Evolutionary conservation across 2,797 vertebrate species (phyloP).

Genomic region (Sebastolobus alascanus): DNA sequence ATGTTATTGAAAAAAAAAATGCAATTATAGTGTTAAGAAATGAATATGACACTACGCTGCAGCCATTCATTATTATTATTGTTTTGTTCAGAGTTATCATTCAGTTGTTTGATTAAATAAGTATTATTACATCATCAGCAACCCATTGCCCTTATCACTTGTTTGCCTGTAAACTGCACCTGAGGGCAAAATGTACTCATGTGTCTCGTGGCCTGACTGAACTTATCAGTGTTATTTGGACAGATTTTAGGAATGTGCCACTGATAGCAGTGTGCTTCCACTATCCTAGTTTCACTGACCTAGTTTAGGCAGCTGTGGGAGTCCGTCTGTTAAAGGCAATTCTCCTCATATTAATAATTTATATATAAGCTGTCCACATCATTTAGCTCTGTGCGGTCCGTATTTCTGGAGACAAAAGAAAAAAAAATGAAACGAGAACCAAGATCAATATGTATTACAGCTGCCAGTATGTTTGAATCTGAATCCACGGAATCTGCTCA

Average conservation of each 20-base stretch:
- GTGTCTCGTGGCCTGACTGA: not conserved
- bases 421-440: constrained; percentile 2
- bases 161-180: not conserved
- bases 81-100: not conserved
- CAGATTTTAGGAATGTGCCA: constrained; percentile 50
- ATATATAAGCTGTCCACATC: constrained; percentile 28
- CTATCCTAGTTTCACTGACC: constrained; percentile 65
- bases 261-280: constrained; percentile 30
- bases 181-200: constrained; percentile 6
- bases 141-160: not conserved
- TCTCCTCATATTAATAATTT: constrained; percentile 61
- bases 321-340: constrained; percentile 37
- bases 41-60: not conserved
- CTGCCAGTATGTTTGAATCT: not conserved
- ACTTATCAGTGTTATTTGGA: constrained; percentile 44
- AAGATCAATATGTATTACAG: not conserved
- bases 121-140: not conserved
- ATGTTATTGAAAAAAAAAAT: not conserved
- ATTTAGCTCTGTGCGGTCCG: constrained; percentile 14
- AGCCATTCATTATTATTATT: not conserved
- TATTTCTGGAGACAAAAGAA: constrained; percentile 19
- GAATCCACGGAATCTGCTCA: not conserved
- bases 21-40: not conserved
- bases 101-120: not conserved
- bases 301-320: constrained; percentile 63